A percentile compares a stretch with the other conserved stretches of the same genome.
These are phyloP conservation scores for Cyprinus carpio DNA, from an alignment of 2,113 vertebrate genomes.

Conservation along the genomic window DNA sequence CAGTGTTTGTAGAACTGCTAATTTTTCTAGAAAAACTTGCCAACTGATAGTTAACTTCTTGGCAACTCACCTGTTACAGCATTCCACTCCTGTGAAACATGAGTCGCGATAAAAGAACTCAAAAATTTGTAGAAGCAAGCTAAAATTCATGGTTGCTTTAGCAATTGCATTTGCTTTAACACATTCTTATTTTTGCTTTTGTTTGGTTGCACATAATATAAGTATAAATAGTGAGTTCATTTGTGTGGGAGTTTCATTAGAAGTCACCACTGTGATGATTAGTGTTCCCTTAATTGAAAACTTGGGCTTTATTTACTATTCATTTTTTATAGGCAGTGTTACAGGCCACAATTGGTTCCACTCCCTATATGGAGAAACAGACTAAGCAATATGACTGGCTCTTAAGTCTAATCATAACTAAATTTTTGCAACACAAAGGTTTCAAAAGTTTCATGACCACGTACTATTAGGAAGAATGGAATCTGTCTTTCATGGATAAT, in stretches of 20 bases:
- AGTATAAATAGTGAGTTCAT: not conserved
- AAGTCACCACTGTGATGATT: not conserved
- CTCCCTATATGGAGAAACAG: too few relatives aligned
- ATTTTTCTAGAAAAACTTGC: not conserved
- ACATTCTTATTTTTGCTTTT: not conserved
- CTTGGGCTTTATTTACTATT: too few relatives aligned
- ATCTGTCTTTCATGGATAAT: not conserved
- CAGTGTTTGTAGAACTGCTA: not conserved
- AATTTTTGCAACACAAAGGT: not conserved
- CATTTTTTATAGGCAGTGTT: too few relatives aligned
- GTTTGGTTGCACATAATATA: not conserved
- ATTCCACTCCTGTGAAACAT: not conserved
- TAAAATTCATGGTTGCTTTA: not conserved
- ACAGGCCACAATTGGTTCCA: too few relatives aligned
- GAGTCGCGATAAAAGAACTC: not conserved
- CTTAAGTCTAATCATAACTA: not conserved
- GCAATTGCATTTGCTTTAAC: not conserved
- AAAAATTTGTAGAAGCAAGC: not conserved
- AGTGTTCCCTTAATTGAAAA: not conserved
- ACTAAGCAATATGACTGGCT: not conserved
- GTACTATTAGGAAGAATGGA: not conserved
- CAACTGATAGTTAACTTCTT: not conserved
- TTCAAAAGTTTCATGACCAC: not conserved
- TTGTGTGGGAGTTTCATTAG: not conserved
- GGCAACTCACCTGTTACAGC: not conserved